Percentiles rank a stretch among this genome's conserved stretches.
Evolutionary conservation across 1,140 invertebrate species (phyloP).

Genomic region (Macrosteles quadrilineatus): DNA sequence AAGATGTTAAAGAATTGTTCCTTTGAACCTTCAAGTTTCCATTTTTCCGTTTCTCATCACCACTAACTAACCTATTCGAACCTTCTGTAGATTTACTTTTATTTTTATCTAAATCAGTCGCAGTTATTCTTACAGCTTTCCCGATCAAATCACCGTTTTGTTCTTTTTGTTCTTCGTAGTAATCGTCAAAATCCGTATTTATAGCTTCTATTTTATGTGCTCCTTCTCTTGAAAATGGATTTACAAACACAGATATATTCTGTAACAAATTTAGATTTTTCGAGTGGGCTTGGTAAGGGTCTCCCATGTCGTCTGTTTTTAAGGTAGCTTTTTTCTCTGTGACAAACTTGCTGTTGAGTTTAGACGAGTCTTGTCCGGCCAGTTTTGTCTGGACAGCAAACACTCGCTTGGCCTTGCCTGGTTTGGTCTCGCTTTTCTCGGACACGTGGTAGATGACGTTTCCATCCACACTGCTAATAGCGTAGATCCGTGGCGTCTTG

Average conservation of each 20-base stretch:
- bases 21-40: conserved; percentile 21
- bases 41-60: conserved; percentile 13
- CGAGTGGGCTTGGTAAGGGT: conserved; percentile 46
- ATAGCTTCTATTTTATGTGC: conserved; percentile 33
- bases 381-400: conserved; percentile 54
- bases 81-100: conserved; percentile 33
- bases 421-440: conserved; percentile 28
- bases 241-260: conserved; percentile 59
- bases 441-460: conserved; percentile 82
- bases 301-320: conserved; percentile 51
- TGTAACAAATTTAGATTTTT: conserved; percentile 53
- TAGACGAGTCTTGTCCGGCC: conserved; percentile 49
- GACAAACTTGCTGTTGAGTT: conserved; percentile 48
- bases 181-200: conserved; percentile 45
- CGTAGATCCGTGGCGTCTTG: conserved; percentile 70
- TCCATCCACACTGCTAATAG: conserved; percentile 83
- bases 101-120: conserved; percentile 28
- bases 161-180: conserved; percentile 41
- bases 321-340: conserved; percentile 57
- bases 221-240: conserved; percentile 52
- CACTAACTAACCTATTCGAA: conserved; percentile 15
- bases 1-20: conserved; percentile 40
- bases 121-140: conserved; percentile 26
- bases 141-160: conserved; percentile 22
- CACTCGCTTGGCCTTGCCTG: conserved; percentile 42